Conservation (phyloP, 2,888 invertebrate genomes). For the Tipula lateralis region DNA sequence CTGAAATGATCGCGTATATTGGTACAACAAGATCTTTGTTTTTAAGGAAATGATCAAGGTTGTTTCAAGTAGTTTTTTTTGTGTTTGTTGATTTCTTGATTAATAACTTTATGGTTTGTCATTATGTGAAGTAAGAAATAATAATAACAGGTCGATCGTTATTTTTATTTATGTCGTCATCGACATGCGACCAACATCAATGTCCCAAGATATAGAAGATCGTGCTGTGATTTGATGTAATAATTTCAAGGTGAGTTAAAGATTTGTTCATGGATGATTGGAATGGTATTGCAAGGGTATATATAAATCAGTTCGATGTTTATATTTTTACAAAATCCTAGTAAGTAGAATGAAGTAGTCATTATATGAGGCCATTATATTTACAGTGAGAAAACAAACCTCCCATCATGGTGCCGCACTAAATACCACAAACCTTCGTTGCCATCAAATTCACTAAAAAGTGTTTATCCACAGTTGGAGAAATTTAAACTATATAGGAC, state of each 20-base stretch:
- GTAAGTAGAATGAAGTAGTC: too few species aligned
- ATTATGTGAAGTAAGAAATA: background rate
- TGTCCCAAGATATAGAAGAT: background rate
- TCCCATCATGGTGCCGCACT: too few species aligned
- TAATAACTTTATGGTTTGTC: background rate
- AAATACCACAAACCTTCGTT: too few species aligned
- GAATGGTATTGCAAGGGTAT: background rate
- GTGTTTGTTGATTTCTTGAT: background rate
- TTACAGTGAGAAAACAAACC: too few species aligned
- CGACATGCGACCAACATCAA: background rate
- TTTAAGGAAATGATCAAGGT: conserved; percentile 1
- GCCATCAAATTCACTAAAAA: too few species aligned
- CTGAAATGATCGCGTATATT: background rate
- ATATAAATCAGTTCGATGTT: too few species aligned
- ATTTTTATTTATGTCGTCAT: background rate
- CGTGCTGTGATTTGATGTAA: background rate
- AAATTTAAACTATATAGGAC: too few species aligned
- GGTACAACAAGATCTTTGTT: background rate
- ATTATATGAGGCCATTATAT: too few species aligned
- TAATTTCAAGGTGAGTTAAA: background rate
- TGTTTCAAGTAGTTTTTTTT: background rate
- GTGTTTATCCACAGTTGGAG: too few species aligned
- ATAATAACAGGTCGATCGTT: background rate
- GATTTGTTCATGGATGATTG: background rate
- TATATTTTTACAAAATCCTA: too few species aligned